These are phyloP conservation scores for Drosophila suboccidentalis DNA, from an alignment of 2,888 invertebrate genomes.

Conservation along the genomic window DNA sequence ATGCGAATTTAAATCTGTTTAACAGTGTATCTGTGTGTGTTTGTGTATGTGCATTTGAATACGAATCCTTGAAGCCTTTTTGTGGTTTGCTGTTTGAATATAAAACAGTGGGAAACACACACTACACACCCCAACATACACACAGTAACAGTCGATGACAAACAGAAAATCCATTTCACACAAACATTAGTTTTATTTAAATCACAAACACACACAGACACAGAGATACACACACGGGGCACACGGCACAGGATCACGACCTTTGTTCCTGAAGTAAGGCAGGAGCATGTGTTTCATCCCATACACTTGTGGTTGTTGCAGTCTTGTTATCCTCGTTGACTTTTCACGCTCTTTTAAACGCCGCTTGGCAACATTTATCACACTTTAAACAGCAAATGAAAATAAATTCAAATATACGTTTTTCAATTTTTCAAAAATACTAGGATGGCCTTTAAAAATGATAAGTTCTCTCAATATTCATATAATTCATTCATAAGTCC, in stretches of 20 bases:
- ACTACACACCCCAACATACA: conserved; percentile 24
- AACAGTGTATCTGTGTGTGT: conserved; percentile 13
- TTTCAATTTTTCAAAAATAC: not conserved
- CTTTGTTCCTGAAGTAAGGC: conserved; percentile 51
- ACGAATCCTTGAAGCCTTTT: conserved; percentile 67
- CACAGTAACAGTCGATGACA: conserved; percentile 72
- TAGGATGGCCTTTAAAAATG: not conserved
- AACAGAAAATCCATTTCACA: conserved; percentile 81
- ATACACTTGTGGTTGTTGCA: conserved; percentile 48
- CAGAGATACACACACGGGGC: conserved; percentile 26
- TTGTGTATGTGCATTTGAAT: conserved; percentile 67
- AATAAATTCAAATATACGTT: conserved; percentile 23
- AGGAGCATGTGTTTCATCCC: conserved; percentile 60
- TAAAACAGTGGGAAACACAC: conserved; percentile 69
- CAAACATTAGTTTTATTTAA: conserved; percentile 82
- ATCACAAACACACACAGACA: conserved; percentile 54
- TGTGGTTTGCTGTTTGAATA: conserved; percentile 77
- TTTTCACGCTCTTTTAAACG: conserved; percentile 85
- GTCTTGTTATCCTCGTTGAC: conserved; percentile 78
- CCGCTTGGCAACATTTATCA: conserved; percentile 73
- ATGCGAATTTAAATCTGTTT: conserved; percentile 74
- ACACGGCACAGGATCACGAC: conserved; percentile 59
- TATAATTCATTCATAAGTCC: not conserved
- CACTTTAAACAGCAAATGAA: conserved; percentile 66
- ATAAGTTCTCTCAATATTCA: not conserved